A percentile compares a stretch with the other conserved stretches of the same genome.
These are phyloP conservation scores for Petrolisthes manimaculis DNA, from an alignment of 2,888 invertebrate genomes.

Conservation along the genomic window DNA sequence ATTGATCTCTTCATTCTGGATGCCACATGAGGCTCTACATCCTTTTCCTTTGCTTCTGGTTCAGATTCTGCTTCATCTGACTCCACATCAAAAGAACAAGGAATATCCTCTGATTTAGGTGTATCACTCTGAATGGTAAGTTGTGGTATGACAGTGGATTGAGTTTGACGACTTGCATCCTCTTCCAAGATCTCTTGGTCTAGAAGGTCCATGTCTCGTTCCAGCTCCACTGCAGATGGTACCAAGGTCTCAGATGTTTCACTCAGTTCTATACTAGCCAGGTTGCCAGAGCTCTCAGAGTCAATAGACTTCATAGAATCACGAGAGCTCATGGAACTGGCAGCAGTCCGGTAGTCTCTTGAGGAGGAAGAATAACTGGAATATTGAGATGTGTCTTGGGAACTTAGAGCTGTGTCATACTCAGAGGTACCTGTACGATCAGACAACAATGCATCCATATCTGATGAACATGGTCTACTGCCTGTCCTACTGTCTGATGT, in stretches of 20 bases:
- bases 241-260: constrained; percentile 94
- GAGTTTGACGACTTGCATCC: constrained; percentile 38
- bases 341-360: constrained; percentile 88
- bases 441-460: constrained; percentile 81
- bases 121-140: constrained; percentile 63
- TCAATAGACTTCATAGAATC: constrained; percentile 92
- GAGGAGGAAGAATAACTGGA: constrained; percentile 77
- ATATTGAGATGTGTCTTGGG: constrained; percentile 78
- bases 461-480: constrained; percentile 87
- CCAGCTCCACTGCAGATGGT: constrained; percentile 87
- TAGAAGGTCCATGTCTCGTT: constrained; percentile 72
- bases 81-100: constrained; percentile 61
- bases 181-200: constrained; percentile 62
- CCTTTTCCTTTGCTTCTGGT: constrained; percentile 67
- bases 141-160: constrained; percentile 58
- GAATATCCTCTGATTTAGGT: constrained; percentile 64
- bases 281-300: constrained; percentile 88
- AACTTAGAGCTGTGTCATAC: constrained; percentile 87
- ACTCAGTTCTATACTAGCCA: constrained; percentile 87
- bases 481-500: constrained; percentile 74
- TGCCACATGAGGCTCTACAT: constrained; percentile 67
- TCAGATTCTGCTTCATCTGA: constrained; percentile 69
- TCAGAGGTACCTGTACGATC: constrained; percentile 76
- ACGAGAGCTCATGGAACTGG: constrained; percentile 87
- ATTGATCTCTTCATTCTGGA: constrained; percentile 88